Conservation (phyloP, 2,113 vertebrate genomes). For the Fulica atra region DNA sequence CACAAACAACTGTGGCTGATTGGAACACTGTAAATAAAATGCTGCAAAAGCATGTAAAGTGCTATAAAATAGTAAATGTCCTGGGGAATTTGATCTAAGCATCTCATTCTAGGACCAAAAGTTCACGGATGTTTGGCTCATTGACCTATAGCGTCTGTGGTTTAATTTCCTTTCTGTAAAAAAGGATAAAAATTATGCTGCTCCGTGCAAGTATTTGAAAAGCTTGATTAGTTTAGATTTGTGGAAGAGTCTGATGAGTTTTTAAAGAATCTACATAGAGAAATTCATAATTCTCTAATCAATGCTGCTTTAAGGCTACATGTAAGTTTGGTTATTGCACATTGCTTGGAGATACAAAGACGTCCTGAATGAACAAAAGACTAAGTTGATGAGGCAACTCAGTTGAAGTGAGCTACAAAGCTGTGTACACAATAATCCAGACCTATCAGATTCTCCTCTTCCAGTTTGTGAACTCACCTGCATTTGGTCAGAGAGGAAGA, state of each 20-base stretch:
- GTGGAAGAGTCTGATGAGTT: neutral
- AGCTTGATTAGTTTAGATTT: neutral
- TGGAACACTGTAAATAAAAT: neutral
- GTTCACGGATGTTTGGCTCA: neutral
- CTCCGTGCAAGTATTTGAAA: neutral
- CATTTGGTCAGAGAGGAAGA: neutral
- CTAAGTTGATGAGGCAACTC: neutral
- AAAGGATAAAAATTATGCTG: neutral
- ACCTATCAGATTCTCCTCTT: neutral
- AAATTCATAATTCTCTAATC: neutral
- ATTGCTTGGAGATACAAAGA: neutral
- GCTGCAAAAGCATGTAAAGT: neutral
- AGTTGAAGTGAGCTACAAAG: neutral
- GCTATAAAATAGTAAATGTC: neutral
- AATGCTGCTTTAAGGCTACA: neutral
- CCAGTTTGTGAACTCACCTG: neutral
- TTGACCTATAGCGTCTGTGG: neutral
- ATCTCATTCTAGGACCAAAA: neutral
- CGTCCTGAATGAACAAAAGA: neutral
- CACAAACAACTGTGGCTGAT: neutral
- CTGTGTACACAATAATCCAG: neutral
- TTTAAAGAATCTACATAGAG: neutral
- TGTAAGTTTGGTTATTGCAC: neutral
- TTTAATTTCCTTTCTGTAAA: neutral
- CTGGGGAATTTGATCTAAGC: neutral